phyloP scores from a whole-genome alignment of 2,113 vertebrate species.

The Varanus salvator region DNA sequence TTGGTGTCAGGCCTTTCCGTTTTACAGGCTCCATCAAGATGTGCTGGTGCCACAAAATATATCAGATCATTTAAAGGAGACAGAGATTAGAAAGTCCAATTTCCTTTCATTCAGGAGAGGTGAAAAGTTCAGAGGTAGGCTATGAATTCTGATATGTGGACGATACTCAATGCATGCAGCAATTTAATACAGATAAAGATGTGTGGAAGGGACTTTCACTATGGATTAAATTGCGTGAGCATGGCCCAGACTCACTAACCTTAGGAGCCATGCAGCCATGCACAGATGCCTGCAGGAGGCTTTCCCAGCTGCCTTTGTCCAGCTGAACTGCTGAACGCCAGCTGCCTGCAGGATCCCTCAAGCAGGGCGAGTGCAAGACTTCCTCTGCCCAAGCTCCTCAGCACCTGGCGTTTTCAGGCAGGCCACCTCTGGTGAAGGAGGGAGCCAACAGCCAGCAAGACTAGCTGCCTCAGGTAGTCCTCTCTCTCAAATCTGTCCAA shows the following conservation, averaged over 20 bases:
- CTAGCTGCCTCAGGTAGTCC: too few relatives aligned
- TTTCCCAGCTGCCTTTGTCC: background rate
- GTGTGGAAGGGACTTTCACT: background rate
- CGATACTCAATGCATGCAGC: background rate
- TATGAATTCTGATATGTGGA: conserved; percentile 28
- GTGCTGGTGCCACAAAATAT: conserved; percentile 32
- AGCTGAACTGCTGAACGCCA: background rate
- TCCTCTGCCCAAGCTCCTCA: too few relatives aligned
- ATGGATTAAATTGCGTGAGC: background rate
- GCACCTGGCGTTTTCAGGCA: too few relatives aligned
- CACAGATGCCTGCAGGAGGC: background rate
- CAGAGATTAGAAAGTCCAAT: conserved; percentile 49
- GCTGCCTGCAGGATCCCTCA: too few relatives aligned
- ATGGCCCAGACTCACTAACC: background rate
- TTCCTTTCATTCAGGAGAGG: conserved; percentile 49
- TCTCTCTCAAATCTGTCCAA: too few relatives aligned
- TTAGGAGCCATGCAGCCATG: background rate
- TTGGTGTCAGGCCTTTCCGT: conserved; percentile 36
- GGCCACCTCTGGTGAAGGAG: too few relatives aligned
- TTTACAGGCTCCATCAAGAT: background rate
- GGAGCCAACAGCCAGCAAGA: too few relatives aligned
- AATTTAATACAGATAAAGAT: background rate
- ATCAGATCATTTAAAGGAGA: conserved; percentile 48
- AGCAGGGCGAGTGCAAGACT: too few relatives aligned
- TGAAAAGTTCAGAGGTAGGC: conserved; percentile 38